Base-by-base conservation (phyloP, 2,797 vertebrate genomes). In the Graptemys geographica region DNA sequence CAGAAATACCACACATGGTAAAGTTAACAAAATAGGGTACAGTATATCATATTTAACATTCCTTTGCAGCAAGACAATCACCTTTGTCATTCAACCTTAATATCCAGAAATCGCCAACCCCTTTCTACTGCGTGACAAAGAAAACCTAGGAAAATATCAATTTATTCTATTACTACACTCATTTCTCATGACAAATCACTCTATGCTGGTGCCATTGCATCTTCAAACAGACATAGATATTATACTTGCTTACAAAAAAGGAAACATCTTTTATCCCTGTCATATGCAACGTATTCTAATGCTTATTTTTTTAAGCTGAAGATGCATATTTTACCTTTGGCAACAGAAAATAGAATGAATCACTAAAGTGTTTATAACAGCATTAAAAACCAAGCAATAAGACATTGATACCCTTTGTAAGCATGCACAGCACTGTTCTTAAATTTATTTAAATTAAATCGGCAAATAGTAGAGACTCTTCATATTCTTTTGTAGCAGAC, bases 211-310 rank as follows among this genome's bases (percentile, higher is more conserved):
- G 15, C 7, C 33, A 55, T 44, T 13, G 6, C 12, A 76, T 55
- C 1, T 1, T 52, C 16, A 86, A 62, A 87, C 23, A 55, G 86
- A 88, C 15, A 31, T 5, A 11, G 16, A 74, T 37, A 1, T 13
- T 53, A 51, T 56, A 81, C 25, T 59, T 81, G 31, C 65, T 87
- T 79, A 79, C 23, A 44, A 74, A 74, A 44, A 90, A 82, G 33
- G 81, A 94, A 93, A 78, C 27, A 82, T 49, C 37, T 93, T 89
- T 94, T 89, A 84, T 76, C 74, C 79, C 52, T 15, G n/a, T 41
- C 51, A 28, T 0, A 92, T 4, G 19, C 16, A 83, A 84, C 79
- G 41, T 53, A 79, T 69, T 90, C 79, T n/a, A 69, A 69, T 69
- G 62, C 56, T 74, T 27, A 28, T 51, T 52, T 49, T 76, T 51